Percentiles rank a stretch among this genome's conserved stretches.
Conservation (phyloP, 2,113 vertebrate species). For the Cololabis saira region DNA sequence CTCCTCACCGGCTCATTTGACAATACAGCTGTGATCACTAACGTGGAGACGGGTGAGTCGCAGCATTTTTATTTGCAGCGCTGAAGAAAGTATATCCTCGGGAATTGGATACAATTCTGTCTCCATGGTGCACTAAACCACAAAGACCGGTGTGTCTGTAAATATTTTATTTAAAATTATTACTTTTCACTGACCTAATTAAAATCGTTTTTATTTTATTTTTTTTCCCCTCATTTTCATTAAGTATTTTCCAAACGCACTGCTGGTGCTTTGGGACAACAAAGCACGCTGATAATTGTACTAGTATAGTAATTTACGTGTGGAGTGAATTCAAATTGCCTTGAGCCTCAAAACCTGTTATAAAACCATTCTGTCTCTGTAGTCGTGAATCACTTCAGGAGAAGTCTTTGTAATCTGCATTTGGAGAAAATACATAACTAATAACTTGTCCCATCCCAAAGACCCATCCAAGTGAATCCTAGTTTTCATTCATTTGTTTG, state of each 20-base stretch:
- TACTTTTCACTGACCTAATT: slow-evolving; percentile 5
- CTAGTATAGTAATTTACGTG: slow-evolving; percentile 18
- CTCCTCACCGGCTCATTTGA: slow-evolving; percentile 95
- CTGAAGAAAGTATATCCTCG: neutral
- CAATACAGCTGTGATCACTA: slow-evolving; percentile 86
- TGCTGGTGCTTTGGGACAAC: slow-evolving; percentile 7
- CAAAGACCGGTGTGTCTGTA: neutral
- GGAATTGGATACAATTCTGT: too few species aligned
- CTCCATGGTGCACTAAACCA: neutral
- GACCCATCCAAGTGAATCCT: neutral
- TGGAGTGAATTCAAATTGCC: slow-evolving; percentile 25
- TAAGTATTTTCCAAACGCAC: slow-evolving; percentile 9
- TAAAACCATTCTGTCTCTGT: neutral
- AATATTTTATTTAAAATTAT: neutral
- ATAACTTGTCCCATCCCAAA: neutral
- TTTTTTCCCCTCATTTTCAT: slow-evolving; percentile 4
- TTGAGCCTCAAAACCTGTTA: slow-evolving; percentile 21
- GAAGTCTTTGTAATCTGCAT: slow-evolving; percentile 7
- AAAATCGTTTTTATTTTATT: too few species aligned
- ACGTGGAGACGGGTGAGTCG: slow-evolving; percentile 91
- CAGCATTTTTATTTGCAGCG: slow-evolving; percentile 5
- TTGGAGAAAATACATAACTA: neutral
- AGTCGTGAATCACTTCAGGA: slow-evolving; percentile 15
- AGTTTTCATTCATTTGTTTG: neutral
- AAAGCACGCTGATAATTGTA: neutral